These are phyloP conservation scores for Sakesphorus luctuosus DNA, from an alignment of 2,113 vertebrate species.

Conservation along the genomic window DNA sequence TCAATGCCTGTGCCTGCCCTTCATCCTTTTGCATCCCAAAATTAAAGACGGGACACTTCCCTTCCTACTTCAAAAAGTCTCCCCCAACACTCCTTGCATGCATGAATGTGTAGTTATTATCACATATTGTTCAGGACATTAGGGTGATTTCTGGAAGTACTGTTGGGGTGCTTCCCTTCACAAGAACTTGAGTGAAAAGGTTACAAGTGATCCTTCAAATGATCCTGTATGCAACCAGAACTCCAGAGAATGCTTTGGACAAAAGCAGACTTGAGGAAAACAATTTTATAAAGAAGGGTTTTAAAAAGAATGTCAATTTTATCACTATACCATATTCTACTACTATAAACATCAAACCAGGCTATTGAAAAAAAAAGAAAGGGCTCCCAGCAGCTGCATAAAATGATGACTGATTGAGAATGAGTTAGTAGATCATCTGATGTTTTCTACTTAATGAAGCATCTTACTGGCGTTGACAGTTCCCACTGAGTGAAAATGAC, in stretches of 20 bases:
- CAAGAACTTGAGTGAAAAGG: neutral
- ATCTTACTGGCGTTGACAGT: constrained; percentile 58
- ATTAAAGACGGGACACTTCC: neutral
- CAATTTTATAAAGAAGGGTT: neutral
- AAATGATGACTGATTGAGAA: constrained; percentile 46
- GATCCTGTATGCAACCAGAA: neutral
- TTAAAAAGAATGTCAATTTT: neutral
- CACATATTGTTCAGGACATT: neutral
- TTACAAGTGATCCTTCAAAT: neutral
- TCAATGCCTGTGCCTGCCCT: rapidly evolving
- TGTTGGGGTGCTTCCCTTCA: neutral
- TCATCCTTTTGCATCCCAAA: neutral
- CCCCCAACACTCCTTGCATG: rapidly evolving
- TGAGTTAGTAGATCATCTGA: constrained; percentile 27
- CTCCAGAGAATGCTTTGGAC: neutral
- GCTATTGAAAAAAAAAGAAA: neutral
- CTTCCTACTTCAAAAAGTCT: neutral
- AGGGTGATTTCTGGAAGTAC: neutral
- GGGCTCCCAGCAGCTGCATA: constrained; percentile 22
- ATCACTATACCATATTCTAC: neutral
- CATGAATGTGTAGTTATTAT: neutral
- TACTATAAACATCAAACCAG: neutral
- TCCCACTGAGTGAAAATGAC: constrained; percentile 45
- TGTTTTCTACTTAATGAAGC: constrained; percentile 54
- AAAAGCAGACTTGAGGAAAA: neutral